Evolutionary conservation across 2,888 invertebrate genomes (phyloP).

Genomic region (Tinea pellionella): DNA sequence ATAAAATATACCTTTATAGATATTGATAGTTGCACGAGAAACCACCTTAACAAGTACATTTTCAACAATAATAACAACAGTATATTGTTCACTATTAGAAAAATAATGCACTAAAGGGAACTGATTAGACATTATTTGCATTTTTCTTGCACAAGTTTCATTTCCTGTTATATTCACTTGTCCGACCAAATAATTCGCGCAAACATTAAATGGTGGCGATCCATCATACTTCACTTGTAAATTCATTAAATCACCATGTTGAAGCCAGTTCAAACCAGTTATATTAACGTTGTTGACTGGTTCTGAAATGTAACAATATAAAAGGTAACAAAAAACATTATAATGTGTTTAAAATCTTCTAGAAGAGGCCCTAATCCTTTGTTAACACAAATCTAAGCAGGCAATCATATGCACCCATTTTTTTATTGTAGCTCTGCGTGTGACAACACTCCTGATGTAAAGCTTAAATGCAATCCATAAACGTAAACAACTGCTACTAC

Average conservation of each 20-base stretch:
- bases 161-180: constrained; percentile 79
- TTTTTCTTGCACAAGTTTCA: constrained; percentile 73
- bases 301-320: constrained; percentile 52
- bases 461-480: too few relatives aligned
- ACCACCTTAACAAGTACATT: constrained; percentile 80
- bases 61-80: constrained; percentile 80
- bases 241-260: constrained; percentile 81
- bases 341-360: too few relatives aligned
- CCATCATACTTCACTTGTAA: constrained; percentile 80
- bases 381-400: too few relatives aligned
- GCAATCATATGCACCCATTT: too few relatives aligned
- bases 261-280: constrained; percentile 83
- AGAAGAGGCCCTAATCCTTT: too few relatives aligned
- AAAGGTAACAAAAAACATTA: constrained; percentile 13
- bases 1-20: constrained; percentile 79
- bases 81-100: constrained; percentile 75
- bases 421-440: too few relatives aligned
- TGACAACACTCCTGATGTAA: too few relatives aligned
- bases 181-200: constrained; percentile 73
- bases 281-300: constrained; percentile 78
- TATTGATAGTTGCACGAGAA: constrained; percentile 79
- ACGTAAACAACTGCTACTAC: too few relatives aligned
- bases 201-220: constrained; percentile 78
- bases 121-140: constrained; percentile 58
- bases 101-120: constrained; percentile 78